A percentile compares a stretch with the other conserved stretches of the same genome.
phyloP scores from a whole-genome alignment of 2,113 vertebrate species.

The Cynoglossus semilaevis region DNA sequence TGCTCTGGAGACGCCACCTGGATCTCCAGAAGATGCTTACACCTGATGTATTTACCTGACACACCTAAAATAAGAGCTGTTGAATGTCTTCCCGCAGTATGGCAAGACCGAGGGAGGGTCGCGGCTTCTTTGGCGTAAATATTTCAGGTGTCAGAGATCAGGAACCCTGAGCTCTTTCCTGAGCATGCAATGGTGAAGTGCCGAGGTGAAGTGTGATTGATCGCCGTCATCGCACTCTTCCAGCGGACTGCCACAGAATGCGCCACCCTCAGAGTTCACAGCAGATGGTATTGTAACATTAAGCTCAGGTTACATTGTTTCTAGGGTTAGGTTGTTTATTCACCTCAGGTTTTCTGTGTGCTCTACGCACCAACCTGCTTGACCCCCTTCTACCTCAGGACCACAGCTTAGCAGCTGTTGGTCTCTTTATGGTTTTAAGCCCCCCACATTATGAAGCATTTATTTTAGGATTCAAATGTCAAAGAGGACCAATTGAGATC shows the following conservation, averaged over 20 bases:
- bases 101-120: neutral
- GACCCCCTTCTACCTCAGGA: constrained; percentile 40
- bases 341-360: constrained; percentile 64
- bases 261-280: constrained; percentile 51
- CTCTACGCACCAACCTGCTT: constrained; percentile 56
- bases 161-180: constrained; percentile 40
- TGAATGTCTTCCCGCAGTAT: constrained; percentile 15
- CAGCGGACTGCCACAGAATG: constrained; percentile 24
- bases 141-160: constrained; percentile 29
- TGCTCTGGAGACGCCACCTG: constrained; percentile 63
- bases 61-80: constrained; percentile 38
- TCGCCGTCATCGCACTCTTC: constrained; percentile 41
- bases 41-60: constrained; percentile 67
- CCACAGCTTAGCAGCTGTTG: constrained; percentile 65
- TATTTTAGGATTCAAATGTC: constrained; percentile 67
- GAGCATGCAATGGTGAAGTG: constrained; percentile 35
- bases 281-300: constrained; percentile 56
- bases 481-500: constrained; percentile 40
- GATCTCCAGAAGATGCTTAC: constrained; percentile 49
- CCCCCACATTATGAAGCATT: constrained; percentile 48
- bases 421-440: constrained; percentile 61
- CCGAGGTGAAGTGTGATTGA: constrained; percentile 59
- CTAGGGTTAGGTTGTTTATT: constrained; percentile 67
- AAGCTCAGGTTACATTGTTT: constrained; percentile 62
- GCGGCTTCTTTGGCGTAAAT: constrained; percentile 16